phyloP scores from a whole-genome alignment of 2,113 vertebrate genomes.

The Pedetes capensis region DNA sequence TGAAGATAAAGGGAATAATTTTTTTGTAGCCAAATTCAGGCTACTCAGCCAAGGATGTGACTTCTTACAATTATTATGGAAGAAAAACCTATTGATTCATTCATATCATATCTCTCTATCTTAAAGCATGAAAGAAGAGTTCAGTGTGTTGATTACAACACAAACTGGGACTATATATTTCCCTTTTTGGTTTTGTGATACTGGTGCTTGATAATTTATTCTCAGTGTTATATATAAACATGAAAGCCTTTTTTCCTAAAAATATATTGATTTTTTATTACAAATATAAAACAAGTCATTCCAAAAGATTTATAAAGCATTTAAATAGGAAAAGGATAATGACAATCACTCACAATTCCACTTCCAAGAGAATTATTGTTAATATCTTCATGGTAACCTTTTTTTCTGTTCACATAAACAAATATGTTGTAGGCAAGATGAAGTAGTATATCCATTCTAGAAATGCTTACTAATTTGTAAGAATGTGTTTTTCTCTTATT shows the following conservation, averaged over 20 bases:
- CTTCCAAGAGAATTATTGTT: background rate
- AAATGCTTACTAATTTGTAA: background rate
- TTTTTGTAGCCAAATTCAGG: background rate
- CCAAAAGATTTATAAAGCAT: background rate
- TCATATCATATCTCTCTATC: background rate
- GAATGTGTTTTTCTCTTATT: background rate
- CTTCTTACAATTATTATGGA: background rate
- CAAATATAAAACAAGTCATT: background rate
- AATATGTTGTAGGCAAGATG: background rate
- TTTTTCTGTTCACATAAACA: background rate
- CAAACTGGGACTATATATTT: background rate
- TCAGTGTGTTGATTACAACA: too few relatives aligned
- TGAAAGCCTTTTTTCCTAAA: background rate
- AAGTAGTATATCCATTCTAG: background rate
- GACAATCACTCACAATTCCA: background rate
- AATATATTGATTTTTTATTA: background rate
- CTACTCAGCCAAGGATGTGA: background rate
- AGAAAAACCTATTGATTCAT: background rate
- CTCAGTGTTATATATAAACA: background rate
- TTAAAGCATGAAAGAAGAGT: background rate
- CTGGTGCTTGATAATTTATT: background rate
- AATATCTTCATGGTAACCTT: background rate
- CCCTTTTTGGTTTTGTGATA: background rate
- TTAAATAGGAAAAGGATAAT: background rate
- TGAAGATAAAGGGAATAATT: background rate